These are phyloP conservation scores for Darevskia nairensis DNA, from an alignment of 2,797 vertebrate species.

Conservation along the genomic window DNA sequence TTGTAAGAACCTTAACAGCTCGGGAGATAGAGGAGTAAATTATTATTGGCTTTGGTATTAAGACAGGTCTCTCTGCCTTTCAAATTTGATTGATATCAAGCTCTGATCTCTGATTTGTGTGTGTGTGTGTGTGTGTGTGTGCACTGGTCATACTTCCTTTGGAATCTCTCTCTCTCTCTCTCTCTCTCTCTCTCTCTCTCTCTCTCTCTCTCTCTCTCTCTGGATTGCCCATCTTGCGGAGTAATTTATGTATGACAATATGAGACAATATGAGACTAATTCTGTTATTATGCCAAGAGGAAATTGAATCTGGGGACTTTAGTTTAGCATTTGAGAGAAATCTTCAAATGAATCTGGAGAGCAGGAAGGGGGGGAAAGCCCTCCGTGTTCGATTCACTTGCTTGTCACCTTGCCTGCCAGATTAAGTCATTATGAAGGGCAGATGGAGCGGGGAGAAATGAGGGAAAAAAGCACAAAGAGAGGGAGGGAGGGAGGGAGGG, in stretches of 20 bases:
- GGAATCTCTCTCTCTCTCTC: slow-evolving; percentile 52
- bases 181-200: slow-evolving; percentile 45
- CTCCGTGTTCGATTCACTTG: slow-evolving; percentile 62
- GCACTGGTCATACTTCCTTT: slow-evolving; percentile 59
- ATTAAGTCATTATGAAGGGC: slow-evolving; percentile 77
- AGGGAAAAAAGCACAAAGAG: slow-evolving; percentile 44
- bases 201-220: slow-evolving; percentile 47
- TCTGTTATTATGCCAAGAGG: slow-evolving; percentile 81
- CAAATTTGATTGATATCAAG: slow-evolving; percentile 72
- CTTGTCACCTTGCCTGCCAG: slow-evolving; percentile 77
- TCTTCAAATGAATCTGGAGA: slow-evolving; percentile 76
- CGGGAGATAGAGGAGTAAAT: slow-evolving; percentile 62
- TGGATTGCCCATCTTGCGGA: slow-evolving; percentile 60
- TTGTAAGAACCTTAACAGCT: slow-evolving; percentile 60
- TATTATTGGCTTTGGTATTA: slow-evolving; percentile 59
- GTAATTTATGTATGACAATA: slow-evolving; percentile 82
- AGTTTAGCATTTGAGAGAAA: slow-evolving; percentile 75
- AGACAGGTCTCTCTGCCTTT: slow-evolving; percentile 69
- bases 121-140: too few species aligned
- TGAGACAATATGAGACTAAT: slow-evolving; percentile 79
- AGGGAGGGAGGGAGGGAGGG: background rate
- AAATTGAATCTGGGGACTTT: slow-evolving; percentile 79
- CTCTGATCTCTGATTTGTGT: slow-evolving; percentile 53
- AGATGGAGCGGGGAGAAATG: slow-evolving; percentile 63
- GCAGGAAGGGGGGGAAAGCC: slow-evolving; percentile 35